Percentiles rank a stretch among this genome's conserved stretches.
These are phyloP conservation scores for Styela clava DNA, from an alignment of 23 tunicate genomes.

Conservation along the genomic window DNA sequence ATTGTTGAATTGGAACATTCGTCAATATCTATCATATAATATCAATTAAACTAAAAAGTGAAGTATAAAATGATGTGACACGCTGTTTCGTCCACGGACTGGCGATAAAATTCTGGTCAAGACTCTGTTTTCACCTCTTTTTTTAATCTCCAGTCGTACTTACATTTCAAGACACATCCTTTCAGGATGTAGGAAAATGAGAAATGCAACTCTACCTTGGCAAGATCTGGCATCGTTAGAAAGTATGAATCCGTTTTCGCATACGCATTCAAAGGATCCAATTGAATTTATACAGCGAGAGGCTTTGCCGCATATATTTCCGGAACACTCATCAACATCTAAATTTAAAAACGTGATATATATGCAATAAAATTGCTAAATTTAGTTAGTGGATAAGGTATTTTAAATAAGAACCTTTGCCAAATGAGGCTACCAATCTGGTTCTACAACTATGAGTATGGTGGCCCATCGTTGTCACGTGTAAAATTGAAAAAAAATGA, in stretches of 20 bases:
- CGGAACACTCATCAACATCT: constrained; percentile 30
- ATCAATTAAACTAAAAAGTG: not conserved
- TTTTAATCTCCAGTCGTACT: no score
- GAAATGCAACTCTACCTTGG: constrained; percentile 10
- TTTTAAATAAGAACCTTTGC: no score
- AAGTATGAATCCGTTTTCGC: not conserved
- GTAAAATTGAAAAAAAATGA: no score
- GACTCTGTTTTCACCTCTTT: no score
- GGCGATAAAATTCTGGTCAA: no score
- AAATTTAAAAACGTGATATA: not conserved
- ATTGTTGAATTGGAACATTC: constrained; percentile 18
- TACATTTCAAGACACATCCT: no score
- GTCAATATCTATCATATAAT: constrained; percentile 18
- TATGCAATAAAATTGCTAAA: not conserved
- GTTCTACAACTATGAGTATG: no score
- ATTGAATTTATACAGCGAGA: constrained; percentile 10
- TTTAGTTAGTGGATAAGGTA: no score
- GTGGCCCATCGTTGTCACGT: no score
- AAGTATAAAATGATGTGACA: not conserved
- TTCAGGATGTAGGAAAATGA: no score
- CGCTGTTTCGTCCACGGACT: no score
- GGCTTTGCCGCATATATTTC: not conserved
- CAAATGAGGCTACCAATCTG: no score
- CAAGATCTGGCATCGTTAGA: not conserved
- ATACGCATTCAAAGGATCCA: constrained; percentile 18